Evolutionary conservation across 2,113 vertebrate genomes (phyloP).

Genomic region (Passer domesticus): DNA sequence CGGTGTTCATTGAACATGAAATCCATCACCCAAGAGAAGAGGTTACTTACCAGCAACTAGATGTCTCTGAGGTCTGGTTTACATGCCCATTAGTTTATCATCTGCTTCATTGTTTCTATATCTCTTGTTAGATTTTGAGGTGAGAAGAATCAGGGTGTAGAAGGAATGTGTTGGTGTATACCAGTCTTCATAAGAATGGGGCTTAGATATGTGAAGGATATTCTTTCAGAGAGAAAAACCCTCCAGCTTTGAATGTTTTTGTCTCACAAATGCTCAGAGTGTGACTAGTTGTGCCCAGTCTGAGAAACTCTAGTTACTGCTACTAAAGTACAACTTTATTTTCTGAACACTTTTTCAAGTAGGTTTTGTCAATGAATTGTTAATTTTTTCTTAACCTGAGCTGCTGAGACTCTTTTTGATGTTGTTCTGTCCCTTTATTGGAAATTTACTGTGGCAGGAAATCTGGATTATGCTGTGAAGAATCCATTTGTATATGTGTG

Average conservation of each 20-base stretch:
- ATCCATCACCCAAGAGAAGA: not conserved
- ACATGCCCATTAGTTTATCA: not conserved
- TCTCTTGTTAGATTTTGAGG: not conserved
- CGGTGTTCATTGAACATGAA: not conserved
- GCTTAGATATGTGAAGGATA: not conserved
- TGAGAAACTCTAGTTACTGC: not conserved
- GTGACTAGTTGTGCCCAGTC: not conserved
- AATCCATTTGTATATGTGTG: fast-evolving
- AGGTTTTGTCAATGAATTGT: not conserved
- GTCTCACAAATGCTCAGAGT: not conserved
- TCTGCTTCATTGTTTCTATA: not conserved
- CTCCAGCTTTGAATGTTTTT: not conserved
- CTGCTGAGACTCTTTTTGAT: not conserved
- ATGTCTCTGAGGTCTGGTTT: not conserved
- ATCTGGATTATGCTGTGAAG: not conserved
- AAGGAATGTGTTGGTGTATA: not conserved
- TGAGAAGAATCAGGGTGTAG: not conserved
- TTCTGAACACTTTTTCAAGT: not conserved
- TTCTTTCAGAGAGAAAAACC: not conserved
- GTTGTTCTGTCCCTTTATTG: not conserved
- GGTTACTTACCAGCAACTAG: not conserved
- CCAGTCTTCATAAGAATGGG: not conserved
- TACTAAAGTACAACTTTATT: not conserved
- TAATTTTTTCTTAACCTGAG: not conserved
- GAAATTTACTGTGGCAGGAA: not conserved